These are phyloP conservation scores for Rhinoderma darwinii DNA, from an alignment of 2,113 vertebrate species.

Conservation along the genomic window DNA sequence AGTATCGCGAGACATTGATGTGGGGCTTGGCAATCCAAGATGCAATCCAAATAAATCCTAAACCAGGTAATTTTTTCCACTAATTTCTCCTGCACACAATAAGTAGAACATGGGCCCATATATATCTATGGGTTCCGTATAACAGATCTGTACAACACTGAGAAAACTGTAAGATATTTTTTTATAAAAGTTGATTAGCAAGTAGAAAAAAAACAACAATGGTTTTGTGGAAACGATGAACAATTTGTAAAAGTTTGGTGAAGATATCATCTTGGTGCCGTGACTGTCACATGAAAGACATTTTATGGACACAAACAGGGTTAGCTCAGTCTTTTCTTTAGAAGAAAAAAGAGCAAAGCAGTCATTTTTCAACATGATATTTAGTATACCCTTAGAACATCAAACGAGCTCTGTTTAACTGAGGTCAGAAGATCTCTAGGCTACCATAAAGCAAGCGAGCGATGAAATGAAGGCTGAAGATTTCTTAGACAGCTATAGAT, in stretches of 20 bases:
- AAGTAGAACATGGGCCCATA: too few species aligned
- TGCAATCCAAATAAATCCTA: too few species aligned
- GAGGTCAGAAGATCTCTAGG: conserved; percentile 12
- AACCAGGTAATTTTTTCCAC: too few species aligned
- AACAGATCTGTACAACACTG: too few species aligned
- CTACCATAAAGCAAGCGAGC: not conserved
- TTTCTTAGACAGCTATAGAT: conserved; percentile 21
- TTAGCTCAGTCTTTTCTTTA: not conserved
- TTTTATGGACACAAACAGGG: not conserved
- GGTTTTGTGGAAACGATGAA: not conserved
- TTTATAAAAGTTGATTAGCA: not conserved
- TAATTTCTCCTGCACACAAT: too few species aligned
- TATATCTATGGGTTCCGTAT: too few species aligned
- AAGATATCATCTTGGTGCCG: not conserved
- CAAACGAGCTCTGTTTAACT: conserved; percentile 12
- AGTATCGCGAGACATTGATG: too few species aligned
- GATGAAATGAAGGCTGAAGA: not conserved
- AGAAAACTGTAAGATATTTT: too few species aligned
- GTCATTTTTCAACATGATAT: conserved; percentile 29
- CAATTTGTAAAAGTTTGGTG: not conserved
- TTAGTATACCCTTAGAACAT: conserved; percentile 28
- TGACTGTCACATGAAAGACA: not conserved
- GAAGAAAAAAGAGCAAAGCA: not conserved
- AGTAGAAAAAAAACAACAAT: not conserved
- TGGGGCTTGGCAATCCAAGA: too few species aligned